Evolutionary conservation across 2,113 vertebrate genomes (phyloP).

Genomic region (Micromys minutus): DNA sequence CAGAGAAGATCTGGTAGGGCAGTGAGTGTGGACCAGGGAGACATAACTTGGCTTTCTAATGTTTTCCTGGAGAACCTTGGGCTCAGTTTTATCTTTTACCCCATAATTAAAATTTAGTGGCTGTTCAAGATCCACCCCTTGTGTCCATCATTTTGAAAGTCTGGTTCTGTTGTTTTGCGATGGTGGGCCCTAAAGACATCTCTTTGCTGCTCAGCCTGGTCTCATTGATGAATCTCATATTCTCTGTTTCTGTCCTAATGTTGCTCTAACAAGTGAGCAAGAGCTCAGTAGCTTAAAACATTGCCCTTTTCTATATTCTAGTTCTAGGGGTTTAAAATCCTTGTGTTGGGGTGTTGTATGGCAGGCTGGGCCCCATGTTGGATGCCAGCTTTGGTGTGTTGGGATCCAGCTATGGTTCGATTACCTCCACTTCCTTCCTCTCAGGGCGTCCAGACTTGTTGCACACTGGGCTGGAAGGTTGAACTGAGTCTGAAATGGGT

Average conservation of each 20-base stretch:
- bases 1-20: not conserved
- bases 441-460: too few relatives aligned
- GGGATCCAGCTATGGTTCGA: too few relatives aligned
- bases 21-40: not conserved
- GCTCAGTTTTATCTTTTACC: not conserved
- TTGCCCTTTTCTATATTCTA: not conserved
- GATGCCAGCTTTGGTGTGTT: too few relatives aligned
- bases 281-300: not conserved
- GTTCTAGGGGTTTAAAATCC: not conserved
- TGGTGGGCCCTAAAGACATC: not conserved
- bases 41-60: too few relatives aligned
- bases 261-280: not conserved
- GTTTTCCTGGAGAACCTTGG: not conserved
- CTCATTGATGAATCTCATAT: not conserved
- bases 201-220: not conserved
- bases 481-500: too few relatives aligned
- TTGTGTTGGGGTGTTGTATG: not conserved
- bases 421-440: too few relatives aligned
- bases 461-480: too few relatives aligned
- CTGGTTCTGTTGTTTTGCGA: not conserved
- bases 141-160: not conserved
- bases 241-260: not conserved
- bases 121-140: not conserved
- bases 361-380: not conserved
- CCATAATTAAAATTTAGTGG: not conserved